Evolutionary conservation across 2,888 invertebrate genomes (phyloP).

Genomic region (Eutolmus rufibarbis): DNA sequence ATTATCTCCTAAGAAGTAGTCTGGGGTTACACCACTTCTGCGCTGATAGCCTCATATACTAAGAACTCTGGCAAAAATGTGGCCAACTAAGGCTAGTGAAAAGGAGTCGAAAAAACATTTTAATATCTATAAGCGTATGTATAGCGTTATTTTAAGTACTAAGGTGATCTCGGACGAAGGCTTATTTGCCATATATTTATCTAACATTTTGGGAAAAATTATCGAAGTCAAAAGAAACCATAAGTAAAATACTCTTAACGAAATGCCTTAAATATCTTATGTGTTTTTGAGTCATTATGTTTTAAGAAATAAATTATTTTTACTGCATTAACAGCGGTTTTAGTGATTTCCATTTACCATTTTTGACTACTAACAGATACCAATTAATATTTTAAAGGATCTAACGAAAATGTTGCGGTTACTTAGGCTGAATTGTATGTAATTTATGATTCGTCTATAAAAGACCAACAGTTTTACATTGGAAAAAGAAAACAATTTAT

Average conservation of each 20-base stretch:
- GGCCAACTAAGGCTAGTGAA: conserved; percentile 56
- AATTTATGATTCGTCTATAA: no score
- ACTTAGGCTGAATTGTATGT: no score
- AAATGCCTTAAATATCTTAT: not conserved
- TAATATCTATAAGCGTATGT: conserved; percentile 60
- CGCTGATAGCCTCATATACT: no score
- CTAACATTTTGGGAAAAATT: conserved; percentile 55
- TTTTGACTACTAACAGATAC: not conserved
- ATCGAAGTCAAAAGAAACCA: conserved; percentile 48
- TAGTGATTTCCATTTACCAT: not conserved
- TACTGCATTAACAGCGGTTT: not conserved
- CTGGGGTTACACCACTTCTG: no score
- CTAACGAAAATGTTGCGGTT: no score
- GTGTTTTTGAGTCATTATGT: not conserved
- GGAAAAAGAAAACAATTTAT: no score
- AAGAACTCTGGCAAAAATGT: conserved; percentile 71
- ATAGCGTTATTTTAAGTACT: conserved; percentile 59
- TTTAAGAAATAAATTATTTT: conserved; percentile 33
- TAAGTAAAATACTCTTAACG: not conserved
- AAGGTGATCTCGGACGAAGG: conserved; percentile 53
- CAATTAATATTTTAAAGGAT: no score
- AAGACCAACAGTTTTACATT: no score
- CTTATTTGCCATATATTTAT: conserved; percentile 54
- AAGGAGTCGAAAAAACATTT: conserved; percentile 57
- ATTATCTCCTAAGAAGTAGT: no score